A percentile compares a stretch with the other conserved stretches of the same genome.
Conservation (phyloP, 1,140 invertebrate genomes). For the Hermetia illucens region DNA sequence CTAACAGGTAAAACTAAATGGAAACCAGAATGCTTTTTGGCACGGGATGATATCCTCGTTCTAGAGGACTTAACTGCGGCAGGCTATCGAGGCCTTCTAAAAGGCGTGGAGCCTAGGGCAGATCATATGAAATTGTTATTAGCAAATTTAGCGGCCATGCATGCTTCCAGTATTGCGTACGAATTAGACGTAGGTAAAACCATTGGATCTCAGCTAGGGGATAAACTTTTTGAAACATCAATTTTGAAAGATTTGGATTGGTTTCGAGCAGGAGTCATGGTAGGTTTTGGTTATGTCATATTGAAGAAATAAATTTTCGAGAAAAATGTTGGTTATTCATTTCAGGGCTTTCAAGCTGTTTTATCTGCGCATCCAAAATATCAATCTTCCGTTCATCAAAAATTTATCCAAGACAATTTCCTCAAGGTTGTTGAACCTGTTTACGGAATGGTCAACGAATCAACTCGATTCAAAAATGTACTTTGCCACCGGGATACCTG, state of each 20-base stretch:
- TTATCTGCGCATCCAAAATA: slow-evolving; percentile 18
- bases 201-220: slow-evolving; percentile 23
- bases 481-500: slow-evolving; percentile 45
- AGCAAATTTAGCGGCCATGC: slow-evolving; percentile 25
- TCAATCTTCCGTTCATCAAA: slow-evolving; percentile 6
- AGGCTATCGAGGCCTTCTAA: slow-evolving; percentile 21
- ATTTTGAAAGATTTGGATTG: slow-evolving; percentile 15
- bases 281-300: slow-evolving; percentile 4
- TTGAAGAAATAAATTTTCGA: not conserved
- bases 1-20: slow-evolving; percentile 21
- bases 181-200: slow-evolving; percentile 14
- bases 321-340: not conserved
- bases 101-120: slow-evolving; percentile 16
- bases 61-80: slow-evolving; percentile 28
- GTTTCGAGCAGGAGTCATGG: slow-evolving; percentile 19
- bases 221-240: slow-evolving; percentile 17
- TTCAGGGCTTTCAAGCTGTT: slow-evolving; percentile 16
- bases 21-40: slow-evolving; percentile 28
- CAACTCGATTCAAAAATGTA: slow-evolving; percentile 32
- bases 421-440: slow-evolving; percentile 17
- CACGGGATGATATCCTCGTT: slow-evolving; percentile 26
- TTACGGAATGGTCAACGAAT: slow-evolving; percentile 24
- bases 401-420: slow-evolving; percentile 17
- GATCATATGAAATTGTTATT: slow-evolving; percentile 9
- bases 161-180: slow-evolving; percentile 23